Conservation (phyloP, 2,113 vertebrate species). For the Gallinago media region DNA sequence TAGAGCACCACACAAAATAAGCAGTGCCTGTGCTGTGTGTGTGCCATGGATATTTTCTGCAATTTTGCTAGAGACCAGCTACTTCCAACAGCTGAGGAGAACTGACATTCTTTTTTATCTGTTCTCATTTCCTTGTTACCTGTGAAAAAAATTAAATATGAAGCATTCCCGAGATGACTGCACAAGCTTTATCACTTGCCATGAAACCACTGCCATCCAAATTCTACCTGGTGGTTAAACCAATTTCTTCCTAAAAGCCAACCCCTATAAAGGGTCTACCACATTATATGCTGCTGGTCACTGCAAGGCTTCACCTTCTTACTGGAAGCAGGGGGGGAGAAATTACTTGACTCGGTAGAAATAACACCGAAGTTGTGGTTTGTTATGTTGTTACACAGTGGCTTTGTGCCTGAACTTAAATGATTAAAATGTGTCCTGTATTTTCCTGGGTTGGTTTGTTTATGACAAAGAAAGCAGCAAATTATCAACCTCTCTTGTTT, state of each 20-base stretch:
- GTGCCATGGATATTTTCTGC: background rate
- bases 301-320: background rate
- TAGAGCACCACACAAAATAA: background rate
- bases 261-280: background rate
- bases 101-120: background rate
- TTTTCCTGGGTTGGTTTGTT: background rate
- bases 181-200: background rate
- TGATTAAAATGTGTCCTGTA: background rate
- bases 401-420: background rate
- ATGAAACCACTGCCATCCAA: background rate
- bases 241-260: background rate
- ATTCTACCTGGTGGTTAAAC: background rate
- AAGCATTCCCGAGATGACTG: background rate
- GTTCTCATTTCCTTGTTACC: background rate
- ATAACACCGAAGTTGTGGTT: background rate
- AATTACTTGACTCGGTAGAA: background rate
- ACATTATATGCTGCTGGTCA: background rate
- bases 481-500: background rate
- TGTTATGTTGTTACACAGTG: background rate
- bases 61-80: background rate
- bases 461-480: background rate
- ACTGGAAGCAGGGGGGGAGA: accelerated
- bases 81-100: background rate
- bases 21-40: background rate
- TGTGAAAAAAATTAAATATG: background rate